Base-by-base conservation (phyloP, 1,140 invertebrate species). In the Akabosia matsudoensis region DNA sequence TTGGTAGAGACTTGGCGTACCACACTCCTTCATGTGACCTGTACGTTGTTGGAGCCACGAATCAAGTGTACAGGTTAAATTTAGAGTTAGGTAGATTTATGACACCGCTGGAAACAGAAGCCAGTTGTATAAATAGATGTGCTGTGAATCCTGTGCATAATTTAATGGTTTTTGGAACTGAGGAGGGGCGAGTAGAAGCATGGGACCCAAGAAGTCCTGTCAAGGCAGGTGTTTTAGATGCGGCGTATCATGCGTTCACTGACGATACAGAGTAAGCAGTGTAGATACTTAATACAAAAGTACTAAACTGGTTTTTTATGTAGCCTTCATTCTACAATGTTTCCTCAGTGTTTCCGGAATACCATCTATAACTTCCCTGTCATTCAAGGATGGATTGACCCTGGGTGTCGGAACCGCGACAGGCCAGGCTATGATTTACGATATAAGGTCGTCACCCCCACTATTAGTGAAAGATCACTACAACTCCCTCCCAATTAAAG, bases 61-160 rank as follows among this genome's bases (percentile, higher is more conserved):
- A 90, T 85, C 95, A 99, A 84, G 92, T 98, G 67, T 98, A 96
- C 83, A 89, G 97, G 79, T 87, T 99, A 56, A 99, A 99, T 88
- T 87, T 99, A 77, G 96, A 98, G 87, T 89, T 94, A 84, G 98
- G 97, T 0, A 91, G 95, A 82, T 99, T 98, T 87, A 85, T 97
- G 78, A 91, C 92, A 81, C 91, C 97, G 0, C 91, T 92, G 81
- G 85, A 88, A 71, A 91, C 93, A 22, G 90, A 91, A 70, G 89
- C 92, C 7, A 88, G 88, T 76, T 90, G 91, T 79, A 89, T 96
- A 18, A 98, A 97, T 83, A 92, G 91, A 83, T 94, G 93, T 83
- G 88, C 89, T 71, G 91, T 98, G 1, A 98, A 97, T 88, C 90
- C 92, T 0, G 88, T 90, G 34, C 96, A 99, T 89, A 89, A 97